A percentile compares a stretch with the other conserved stretches of the same genome.
phyloP scores from a whole-genome alignment of 2,797 vertebrate species.

The Gymnodraco acuticeps region DNA sequence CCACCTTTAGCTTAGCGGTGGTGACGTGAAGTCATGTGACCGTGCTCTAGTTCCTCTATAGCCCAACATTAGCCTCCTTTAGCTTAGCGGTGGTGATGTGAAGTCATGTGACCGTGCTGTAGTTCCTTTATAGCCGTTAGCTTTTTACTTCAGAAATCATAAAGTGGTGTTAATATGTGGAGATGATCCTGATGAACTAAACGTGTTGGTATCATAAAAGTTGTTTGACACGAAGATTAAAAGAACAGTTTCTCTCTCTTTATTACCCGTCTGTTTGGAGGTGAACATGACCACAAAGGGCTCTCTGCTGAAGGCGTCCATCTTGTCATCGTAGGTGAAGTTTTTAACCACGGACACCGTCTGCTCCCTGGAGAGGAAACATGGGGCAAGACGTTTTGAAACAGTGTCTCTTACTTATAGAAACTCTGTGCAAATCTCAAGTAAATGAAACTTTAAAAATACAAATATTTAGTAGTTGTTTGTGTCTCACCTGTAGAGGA shows the following conservation, averaged over 20 bases:
- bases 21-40: too few relatives aligned
- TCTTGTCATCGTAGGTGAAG: constrained; percentile 89
- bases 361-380: constrained; percentile 76
- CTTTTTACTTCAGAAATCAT: too few relatives aligned
- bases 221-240: too few relatives aligned
- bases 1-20: too few relatives aligned
- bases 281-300: constrained; percentile 92
- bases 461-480: not conserved
- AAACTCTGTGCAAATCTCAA: not conserved
- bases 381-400: not conserved
- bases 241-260: not conserved
- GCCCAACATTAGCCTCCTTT: too few relatives aligned
- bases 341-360: constrained; percentile 82
- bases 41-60: too few relatives aligned
- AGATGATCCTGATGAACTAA: too few relatives aligned
- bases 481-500: constrained; percentile 89
- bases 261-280: constrained; percentile 74
- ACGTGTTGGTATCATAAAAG: too few relatives aligned
- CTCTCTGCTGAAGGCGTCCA: constrained; percentile 88
- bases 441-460: not conserved
- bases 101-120: too few relatives aligned
- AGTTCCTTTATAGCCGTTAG: too few relatives aligned
- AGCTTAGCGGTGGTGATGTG: too few relatives aligned
- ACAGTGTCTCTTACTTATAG: not conserved
- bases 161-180: too few relatives aligned